Conservation (phyloP, 1,140 invertebrate genomes). For the Eriosoma lanigerum region DNA sequence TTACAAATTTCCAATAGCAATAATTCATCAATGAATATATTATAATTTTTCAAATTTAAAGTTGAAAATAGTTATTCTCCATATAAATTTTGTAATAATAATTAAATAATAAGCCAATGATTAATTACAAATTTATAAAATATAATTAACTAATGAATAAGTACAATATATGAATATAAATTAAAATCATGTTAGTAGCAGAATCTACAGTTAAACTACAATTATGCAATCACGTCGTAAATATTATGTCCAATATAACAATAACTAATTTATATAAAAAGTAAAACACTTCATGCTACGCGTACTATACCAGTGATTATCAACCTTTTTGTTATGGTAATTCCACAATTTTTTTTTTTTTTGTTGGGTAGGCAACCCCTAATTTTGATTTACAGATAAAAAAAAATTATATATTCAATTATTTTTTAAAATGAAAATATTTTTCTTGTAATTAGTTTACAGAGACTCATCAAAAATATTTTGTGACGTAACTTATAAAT, state of each 20-base stretch:
- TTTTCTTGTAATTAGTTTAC: too few species aligned
- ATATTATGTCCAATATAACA: background rate
- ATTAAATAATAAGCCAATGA: slow-evolving; percentile 6
- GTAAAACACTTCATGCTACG: background rate
- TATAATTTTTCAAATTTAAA: background rate
- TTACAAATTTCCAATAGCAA: background rate
- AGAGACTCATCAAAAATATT: too few species aligned
- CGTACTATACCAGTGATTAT: too few species aligned
- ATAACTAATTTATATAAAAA: slow-evolving; percentile 16
- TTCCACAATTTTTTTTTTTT: too few species aligned
- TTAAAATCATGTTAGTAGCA: slow-evolving; percentile 9
- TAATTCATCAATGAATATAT: too few species aligned
- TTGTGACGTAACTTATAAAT: background rate
- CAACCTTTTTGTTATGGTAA: too few species aligned
- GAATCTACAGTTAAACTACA: background rate
- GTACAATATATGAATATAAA: background rate
- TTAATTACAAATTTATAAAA: too few species aligned
- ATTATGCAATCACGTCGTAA: background rate
- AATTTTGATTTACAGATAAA: too few species aligned
- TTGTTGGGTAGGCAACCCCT: too few species aligned
- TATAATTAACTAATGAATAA: too few species aligned
- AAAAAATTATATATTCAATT: slow-evolving; percentile 6
- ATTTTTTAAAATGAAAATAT: too few species aligned
- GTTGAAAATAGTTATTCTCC: slow-evolving; percentile 13
- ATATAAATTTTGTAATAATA: slow-evolving; percentile 7